Evolutionary conservation across 2,797 vertebrate genomes (phyloP), one percentile per base, ranked within the genome.

Genomic region (Hirundo rustica): DNA sequence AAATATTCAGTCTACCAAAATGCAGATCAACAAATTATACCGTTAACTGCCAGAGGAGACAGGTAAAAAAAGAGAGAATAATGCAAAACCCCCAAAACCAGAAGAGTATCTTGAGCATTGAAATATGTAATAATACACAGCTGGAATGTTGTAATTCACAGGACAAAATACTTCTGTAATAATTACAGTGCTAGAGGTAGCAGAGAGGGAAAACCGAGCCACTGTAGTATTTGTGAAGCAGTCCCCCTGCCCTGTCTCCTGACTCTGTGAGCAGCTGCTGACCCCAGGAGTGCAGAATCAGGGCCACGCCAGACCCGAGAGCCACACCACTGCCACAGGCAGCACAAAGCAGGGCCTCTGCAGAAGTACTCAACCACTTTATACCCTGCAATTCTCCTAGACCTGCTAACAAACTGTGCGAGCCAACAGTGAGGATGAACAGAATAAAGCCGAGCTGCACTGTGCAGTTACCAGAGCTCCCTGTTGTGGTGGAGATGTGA

Each of bases 401-500:
- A 83, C 6, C 38, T 44, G 40, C 40, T 77, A 82, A 73, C 3
- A 45, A 87, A 67, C 15, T 42, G 17, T 23, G 45, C 1, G 5
- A 76, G 65, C 34, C 53, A 81, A 10, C 19, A 45, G n/a, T 1
- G 8, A 82, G 45, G 42, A 65, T 16, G 29, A 82, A n/a, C 13
- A 77, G 34, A 67, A 79, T 10, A 61, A 76, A 83, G 50, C 18
- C 78, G 66, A 61, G 50, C 32, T 88, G 34, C 54, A 7, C 44
- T 20, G 8, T 7, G 53, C 40, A 72, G 89, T 23, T 62, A 77
- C 58, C 27, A 83, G 80, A 88, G 93, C 91, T 95, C 91, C 89
- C 87, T 83, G 50, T 47, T 1, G 10, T 29, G 73, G 92, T 13
- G 19, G 82, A 40, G 66, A 66, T 58, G 34, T 8, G 47, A 57